These are phyloP conservation scores for Abramis brama DNA, from an alignment of 2,113 vertebrate species.

Conservation along the genomic window DNA sequence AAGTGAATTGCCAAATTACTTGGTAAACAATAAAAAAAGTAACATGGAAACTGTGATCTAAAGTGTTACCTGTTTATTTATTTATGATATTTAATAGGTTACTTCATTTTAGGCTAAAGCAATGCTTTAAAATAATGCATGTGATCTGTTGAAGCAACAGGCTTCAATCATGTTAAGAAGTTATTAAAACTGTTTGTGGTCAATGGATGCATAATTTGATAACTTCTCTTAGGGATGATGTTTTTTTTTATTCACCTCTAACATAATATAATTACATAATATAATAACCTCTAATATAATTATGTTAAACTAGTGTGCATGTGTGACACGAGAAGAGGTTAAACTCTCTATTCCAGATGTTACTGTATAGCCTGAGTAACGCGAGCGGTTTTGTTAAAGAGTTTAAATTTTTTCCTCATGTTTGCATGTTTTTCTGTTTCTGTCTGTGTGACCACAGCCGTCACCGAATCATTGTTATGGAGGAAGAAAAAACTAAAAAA, in stretches of 20 bases:
- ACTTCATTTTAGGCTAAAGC: background rate
- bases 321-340: constrained; percentile 5
- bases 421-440: background rate
- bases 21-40: background rate
- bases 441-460: background rate
- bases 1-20: background rate
- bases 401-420: constrained; percentile 29
- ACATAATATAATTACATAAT: too few species aligned
- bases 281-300: too few species aligned
- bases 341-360: constrained; percentile 48
- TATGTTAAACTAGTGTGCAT: background rate
- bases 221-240: background rate
- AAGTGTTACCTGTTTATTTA: background rate
- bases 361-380: constrained; percentile 19
- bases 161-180: background rate
- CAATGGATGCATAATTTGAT: background rate
- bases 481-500: too few species aligned
- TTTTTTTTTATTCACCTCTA: background rate
- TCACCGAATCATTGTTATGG: background rate
- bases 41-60: background rate
- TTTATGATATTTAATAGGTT: background rate
- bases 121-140: background rate
- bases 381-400: constrained; percentile 24
- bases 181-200: background rate
- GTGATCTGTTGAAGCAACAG: background rate